These are phyloP conservation scores for Mesorhabditis sp. DNA, from an alignment of 2,888 invertebrate genomes.

Conservation along the genomic window DNA sequence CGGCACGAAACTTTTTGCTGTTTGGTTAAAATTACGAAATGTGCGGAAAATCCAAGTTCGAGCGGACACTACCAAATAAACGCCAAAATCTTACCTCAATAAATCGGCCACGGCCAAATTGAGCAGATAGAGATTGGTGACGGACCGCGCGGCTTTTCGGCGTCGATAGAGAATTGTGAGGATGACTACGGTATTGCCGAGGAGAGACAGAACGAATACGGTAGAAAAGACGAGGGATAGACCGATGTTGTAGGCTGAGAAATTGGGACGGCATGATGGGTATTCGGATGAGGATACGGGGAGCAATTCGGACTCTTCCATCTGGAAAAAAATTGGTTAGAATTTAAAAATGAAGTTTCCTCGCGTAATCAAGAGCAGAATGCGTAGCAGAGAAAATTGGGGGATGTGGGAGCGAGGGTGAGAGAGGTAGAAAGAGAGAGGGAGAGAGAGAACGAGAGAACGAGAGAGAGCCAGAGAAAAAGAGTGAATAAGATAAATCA, in stretches of 20 bases:
- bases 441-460: slow-evolving; percentile 10
- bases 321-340: slow-evolving; percentile 5
- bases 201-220: slow-evolving; percentile 20
- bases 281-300: background rate
- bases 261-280: background rate
- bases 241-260: slow-evolving; percentile 18
- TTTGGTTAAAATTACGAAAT: no score
- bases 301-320: no score
- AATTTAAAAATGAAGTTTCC: slow-evolving; percentile 7
- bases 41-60: no score
- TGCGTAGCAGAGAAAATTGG: background rate
- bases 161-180: slow-evolving; percentile 61
- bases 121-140: slow-evolving; percentile 64
- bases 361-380: background rate
- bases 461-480: slow-evolving; percentile 1
- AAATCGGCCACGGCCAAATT: slow-evolving; percentile 67
- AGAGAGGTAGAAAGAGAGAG: slow-evolving; percentile 6
- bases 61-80: no score
- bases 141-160: slow-evolving; percentile 60
- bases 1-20: no score
- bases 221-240: slow-evolving; percentile 17
- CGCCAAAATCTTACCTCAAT: slow-evolving; percentile 57
- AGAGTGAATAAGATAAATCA: background rate
- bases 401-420: background rate
- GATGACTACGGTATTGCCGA: slow-evolving; percentile 51